Conservation (phyloP, 1,140 invertebrate genomes). For the Coelopa frigida region DNA sequence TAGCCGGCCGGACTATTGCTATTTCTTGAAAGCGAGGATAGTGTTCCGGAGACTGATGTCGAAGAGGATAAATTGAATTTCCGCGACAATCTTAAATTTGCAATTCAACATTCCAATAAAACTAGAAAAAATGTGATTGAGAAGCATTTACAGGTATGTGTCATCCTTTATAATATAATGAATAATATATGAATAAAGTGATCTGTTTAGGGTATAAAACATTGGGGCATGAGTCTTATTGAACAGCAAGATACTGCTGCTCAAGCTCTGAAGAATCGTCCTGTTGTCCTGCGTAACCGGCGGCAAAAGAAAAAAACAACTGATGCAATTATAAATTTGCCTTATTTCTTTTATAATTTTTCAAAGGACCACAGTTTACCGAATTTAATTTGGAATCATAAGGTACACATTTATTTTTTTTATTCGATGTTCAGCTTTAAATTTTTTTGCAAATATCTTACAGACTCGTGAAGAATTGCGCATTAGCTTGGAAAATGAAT, state of each 20-base stretch:
- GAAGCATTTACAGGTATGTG: conserved; percentile 71
- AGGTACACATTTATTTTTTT: conserved; percentile 50
- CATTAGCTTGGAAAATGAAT: conserved; percentile 88
- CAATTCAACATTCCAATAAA: conserved; percentile 69
- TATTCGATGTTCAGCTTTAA: too few species aligned
- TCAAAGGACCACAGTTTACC: conserved; percentile 89
- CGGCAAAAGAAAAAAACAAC: conserved; percentile 81
- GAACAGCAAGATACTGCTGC: conserved; percentile 39
- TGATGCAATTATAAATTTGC: conserved; percentile 75
- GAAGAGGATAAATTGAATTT: conserved; percentile 72
- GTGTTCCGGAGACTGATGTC: conserved; percentile 65
- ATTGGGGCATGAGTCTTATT: conserved; percentile 43
- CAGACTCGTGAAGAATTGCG: conserved; percentile 92
- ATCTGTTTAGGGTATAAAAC: conserved; percentile 32
- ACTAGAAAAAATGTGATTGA: conserved; percentile 60
- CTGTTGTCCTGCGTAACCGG: conserved; percentile 84
- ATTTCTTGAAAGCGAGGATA: conserved; percentile 82
- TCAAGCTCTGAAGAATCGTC: conserved; percentile 53
- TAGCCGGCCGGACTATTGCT: conserved; percentile 81
- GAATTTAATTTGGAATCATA: conserved; percentile 98
- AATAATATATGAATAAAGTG: neutral
- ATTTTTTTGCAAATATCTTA: too few species aligned
- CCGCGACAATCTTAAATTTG: conserved; percentile 92
- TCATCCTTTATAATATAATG: neutral
- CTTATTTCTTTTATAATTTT: conserved; percentile 94